Evolutionary conservation across 1,140 invertebrate species (phyloP).

Genomic region (Trialeurodes vaporariorum): DNA sequence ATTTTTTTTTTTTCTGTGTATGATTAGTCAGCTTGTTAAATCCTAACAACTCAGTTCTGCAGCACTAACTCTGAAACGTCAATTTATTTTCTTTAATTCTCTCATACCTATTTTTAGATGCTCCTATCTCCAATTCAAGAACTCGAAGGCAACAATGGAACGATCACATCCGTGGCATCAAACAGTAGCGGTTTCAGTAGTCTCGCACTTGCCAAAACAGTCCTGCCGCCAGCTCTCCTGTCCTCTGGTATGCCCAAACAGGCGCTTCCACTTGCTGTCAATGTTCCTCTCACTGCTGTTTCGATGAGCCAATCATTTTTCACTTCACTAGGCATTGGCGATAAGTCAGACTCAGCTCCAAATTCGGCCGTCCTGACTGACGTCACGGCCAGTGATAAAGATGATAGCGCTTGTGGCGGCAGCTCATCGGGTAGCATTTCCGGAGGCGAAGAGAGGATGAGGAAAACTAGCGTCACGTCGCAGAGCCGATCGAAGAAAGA

Average conservation of each 20-base stretch:
- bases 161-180: conserved; percentile 8
- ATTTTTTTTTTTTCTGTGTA: not conserved
- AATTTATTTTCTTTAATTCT: too few relatives aligned
- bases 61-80: too few relatives aligned
- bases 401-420: conserved; percentile 32
- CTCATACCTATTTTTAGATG: conserved; percentile 50
- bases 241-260: conserved; percentile 41
- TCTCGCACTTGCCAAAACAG: conserved; percentile 54
- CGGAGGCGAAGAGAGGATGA: conserved; percentile 31
- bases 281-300: conserved; percentile 31
- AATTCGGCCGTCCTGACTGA: conserved; percentile 26
- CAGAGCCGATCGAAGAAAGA: conserved; percentile 36
- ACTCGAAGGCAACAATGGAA: conserved; percentile 41
- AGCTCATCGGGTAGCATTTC: conserved; percentile 27
- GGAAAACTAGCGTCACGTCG: conserved; percentile 36
- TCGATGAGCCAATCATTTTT: conserved; percentile 35
- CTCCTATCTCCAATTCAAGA: conserved; percentile 66
- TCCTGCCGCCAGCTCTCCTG: conserved; percentile 45
- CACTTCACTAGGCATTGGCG: conserved; percentile 34
- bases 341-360: conserved; percentile 28
- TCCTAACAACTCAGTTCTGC: too few relatives aligned
- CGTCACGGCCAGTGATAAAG: conserved; percentile 32
- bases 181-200: conserved; percentile 50
- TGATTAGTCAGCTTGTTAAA: not conserved
- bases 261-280: conserved; percentile 29